Base-by-base conservation (phyloP, 2,888 invertebrate genomes). In the Phlogophora meticulosa region DNA sequence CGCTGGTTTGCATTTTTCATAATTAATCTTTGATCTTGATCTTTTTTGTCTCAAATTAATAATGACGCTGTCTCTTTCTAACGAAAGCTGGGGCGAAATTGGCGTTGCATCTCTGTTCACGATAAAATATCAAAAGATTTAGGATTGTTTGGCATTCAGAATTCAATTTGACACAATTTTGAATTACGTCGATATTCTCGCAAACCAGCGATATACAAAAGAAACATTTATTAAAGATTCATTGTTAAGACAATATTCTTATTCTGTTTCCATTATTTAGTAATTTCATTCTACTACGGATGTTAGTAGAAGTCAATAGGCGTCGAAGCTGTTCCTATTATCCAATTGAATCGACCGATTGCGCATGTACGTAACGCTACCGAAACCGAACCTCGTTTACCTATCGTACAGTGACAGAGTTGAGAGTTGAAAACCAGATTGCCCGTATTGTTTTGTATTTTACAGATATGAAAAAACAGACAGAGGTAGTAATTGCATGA, bases 261-360 rank as follows among this genome's bases (percentile, higher is more conserved):
- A 17, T 24, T 57, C n/a, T 22, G 17, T 11, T 15, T 34, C 22
- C 4, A 40, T 24, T 38, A 10, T 22, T 13, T 15, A 15, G 22
- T 2, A 49, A 32, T 24, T 24, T 34, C 10, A 5, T 20, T 28
- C 9, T 11, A 20, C 22, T 42, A 36, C 13, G 24, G 42, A 20
- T 45, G 24, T 34, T 9, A 43, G 10, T 34, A 24, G 10, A 63
- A 38, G 15, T 36, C 28, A 57, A 69, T 10, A 58, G 59, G 34
- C 32, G 36, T 38, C 15, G 10, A 38, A 38, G 10, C 15, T 7
- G 45, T 32, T 28, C 15, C 22, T 70, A 66, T 71, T 66, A 69
- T 65, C 59, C 65, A 65, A 70, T 59, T 70, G 17, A 45, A 59
- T 58, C 42, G 15, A 4, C 17, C 43, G 43, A 11, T 58, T 11